Base-by-base conservation (phyloP, 2,888 invertebrate genomes). In the Lasioglossum figueresi region DNA sequence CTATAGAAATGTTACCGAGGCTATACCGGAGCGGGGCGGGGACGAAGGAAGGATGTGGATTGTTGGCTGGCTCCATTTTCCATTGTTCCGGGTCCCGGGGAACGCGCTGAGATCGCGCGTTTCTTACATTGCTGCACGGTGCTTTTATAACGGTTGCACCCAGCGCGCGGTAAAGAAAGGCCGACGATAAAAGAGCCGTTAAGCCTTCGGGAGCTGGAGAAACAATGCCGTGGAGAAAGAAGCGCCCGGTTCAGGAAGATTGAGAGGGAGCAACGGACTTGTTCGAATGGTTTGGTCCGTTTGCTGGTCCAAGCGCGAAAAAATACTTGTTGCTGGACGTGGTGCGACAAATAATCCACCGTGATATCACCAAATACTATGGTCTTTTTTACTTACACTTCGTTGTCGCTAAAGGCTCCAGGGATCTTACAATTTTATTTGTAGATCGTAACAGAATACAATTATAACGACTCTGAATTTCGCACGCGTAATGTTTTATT, bases 111-210 rank as follows among this genome's bases (percentile, higher is more conserved):
- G 82, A 84, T 80, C 78, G 87, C 83, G 83, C 80, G 80, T 84
- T 85, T 83, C 84, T 84, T 85, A 88, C 85, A 86, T 86, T 73
- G 84, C 76, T 76, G 71, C 76, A 59, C 23, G 68, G 75, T 40
- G 90, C 89, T 88, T 90, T 91, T 90, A 91, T 91, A 91, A 91
- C 89, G 88, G 87, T 89, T 89, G 84, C 88, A 84, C 82, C 87
- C 82, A 56, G 78, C 73, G 71, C 75, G 66, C n/a, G 79, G 56
- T 59, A 81, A 88, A 83, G 89, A 91, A 92, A 90, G 91, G 80
- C 74, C 82, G 82, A 68, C 87, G 85, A 91, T 92, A 92, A 92
- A 92, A 90, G 85, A 88, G 86, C 87, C 89, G 92, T 91, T 92
- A 91, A 86, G 88, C 84, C 87, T 83, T 87, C 84, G 83, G 72